Base-by-base conservation (phyloP, 1,140 invertebrate species). In the Maniola jurtina region DNA sequence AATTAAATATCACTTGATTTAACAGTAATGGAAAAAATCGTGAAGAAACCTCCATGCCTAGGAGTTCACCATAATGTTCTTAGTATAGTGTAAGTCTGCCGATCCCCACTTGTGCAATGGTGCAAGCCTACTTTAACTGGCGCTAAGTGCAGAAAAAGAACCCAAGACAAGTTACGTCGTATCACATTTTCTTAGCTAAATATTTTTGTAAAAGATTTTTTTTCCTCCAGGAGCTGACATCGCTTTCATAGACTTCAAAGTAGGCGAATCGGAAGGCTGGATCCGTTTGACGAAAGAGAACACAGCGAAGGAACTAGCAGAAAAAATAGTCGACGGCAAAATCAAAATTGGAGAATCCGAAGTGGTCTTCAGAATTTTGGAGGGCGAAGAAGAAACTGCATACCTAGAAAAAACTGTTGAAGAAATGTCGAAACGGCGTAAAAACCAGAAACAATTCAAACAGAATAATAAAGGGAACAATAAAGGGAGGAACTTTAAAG, bases 221-320 rank as follows among this genome's bases (percentile, higher is more conserved):
- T 3, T 52, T 14, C 4, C 9, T 55, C 25, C 25, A 83, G 93
- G 93, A 57, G 92, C 89, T 5, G 92, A 93, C 66, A 92, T 96
- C 16, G 94, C 94, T 2, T 97, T 93, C 84, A 92, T 97, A 65
- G 95, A 96, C 74, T 97, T 94, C 78, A 93, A 93, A 67, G 93
- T 92, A 63, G 96, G 96, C 8, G 93, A 96, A 68, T 87, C 92
- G 0, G 92, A 95, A 75, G 96, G 95, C 9, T 95, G 93, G 81
- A 90, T 97, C 10, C 91, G 96, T 52, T 88, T 97, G 15, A 84
- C 92, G 9, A 94, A 94, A 71, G 95, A 95, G 77, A 93, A 95
- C 79, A 81, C 92, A 33, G 96, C 95, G 1, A 93, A 94, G 64
- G 86, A 91, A 62, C 80, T 95, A 66, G 75, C 94, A 61, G 93